Evolutionary conservation across 2,888 invertebrate genomes (phyloP), one percentile per base, ranked within the genome.

Genomic region (Ceramica pisi): DNA sequence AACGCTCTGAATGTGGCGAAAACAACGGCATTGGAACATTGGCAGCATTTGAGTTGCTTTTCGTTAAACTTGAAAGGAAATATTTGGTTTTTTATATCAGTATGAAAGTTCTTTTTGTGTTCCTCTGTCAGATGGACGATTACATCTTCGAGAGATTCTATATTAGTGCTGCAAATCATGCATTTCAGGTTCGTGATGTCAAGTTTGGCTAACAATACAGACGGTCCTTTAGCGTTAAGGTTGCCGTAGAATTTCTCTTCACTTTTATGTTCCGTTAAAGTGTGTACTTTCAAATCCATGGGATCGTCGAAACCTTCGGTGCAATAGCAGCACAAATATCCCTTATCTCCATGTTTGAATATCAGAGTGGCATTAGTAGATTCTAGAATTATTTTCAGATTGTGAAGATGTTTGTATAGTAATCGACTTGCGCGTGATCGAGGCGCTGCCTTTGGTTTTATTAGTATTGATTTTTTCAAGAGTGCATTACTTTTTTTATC

Each of bases 321-420:
- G 63, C 93, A 93, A 67, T 88, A 93, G 48, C 84, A 86, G 48
- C 93, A 94, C 0, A 77, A 74, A 76, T 91, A 93, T 0, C 92
- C 92, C n/a, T 82, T 73, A 7, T 88, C 90, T 1, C 85, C 85
- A 31, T 63, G 63, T 31, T 74, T 73, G 4, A 64, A 55, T 50
- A 77, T 80, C 53, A 74, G 67, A 0, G 75, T 80, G 1, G 77
- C 75, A 12, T 77, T 80, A 8, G 75, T 60, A 31, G 23, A 64
- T 60, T 80, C 59, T 41, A 77, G 50, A 0, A 77, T 80, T 23
- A 74, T 26, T 62, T 67, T 60, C 4, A 77, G 55, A 64, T 77
- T 77, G 16, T 80, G 23, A 10, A 80, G n/a, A 56, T 77, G 80
- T 19, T 80, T 77, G 14, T 55, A 38, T 16, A 75, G 23, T 1